A percentile compares a stretch with the other conserved stretches of the same genome.
Conservation (phyloP, 2,113 vertebrate genomes). For the Periophthalmodon schlosseri region DNA sequence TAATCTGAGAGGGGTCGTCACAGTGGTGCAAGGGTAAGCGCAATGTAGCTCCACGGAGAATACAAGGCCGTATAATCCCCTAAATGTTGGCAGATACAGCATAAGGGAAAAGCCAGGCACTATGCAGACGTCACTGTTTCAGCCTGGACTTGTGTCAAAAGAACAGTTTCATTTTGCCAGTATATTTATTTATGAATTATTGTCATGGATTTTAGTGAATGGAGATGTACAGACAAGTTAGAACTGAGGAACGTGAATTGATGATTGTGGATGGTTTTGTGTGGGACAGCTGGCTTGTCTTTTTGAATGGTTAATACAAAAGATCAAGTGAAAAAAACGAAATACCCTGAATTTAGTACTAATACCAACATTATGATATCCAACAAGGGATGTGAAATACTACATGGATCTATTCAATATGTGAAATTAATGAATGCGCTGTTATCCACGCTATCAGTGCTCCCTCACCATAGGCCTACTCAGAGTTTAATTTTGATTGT, state of each 20-base stretch:
- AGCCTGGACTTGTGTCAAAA: conserved; percentile 32
- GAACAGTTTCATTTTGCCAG: conserved; percentile 22
- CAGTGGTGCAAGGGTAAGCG: conserved; percentile 55
- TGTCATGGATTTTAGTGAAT: neutral
- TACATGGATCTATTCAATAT: no score
- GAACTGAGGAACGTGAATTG: no score
- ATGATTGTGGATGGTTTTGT: no score
- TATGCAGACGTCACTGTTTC: conserved; percentile 43
- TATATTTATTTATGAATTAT: conserved; percentile 21
- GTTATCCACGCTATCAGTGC: neutral
- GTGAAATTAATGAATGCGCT: neutral
- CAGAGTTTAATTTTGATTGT: neutral
- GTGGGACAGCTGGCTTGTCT: neutral
- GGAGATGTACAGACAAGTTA: no score
- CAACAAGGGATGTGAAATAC: no score
- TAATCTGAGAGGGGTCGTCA: conserved; percentile 47
- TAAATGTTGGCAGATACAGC: conserved; percentile 56
- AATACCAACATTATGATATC: no score
- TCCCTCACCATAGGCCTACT: neutral
- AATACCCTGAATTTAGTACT: no score
- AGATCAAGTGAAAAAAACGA: neutral
- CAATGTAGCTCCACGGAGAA: conserved; percentile 47
- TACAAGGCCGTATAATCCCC: conserved; percentile 53
- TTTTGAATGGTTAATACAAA: neutral
- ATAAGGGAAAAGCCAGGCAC: conserved; percentile 15